Base-by-base conservation (phyloP, 2,888 invertebrate species). In the Nemotelus nigrinus region DNA sequence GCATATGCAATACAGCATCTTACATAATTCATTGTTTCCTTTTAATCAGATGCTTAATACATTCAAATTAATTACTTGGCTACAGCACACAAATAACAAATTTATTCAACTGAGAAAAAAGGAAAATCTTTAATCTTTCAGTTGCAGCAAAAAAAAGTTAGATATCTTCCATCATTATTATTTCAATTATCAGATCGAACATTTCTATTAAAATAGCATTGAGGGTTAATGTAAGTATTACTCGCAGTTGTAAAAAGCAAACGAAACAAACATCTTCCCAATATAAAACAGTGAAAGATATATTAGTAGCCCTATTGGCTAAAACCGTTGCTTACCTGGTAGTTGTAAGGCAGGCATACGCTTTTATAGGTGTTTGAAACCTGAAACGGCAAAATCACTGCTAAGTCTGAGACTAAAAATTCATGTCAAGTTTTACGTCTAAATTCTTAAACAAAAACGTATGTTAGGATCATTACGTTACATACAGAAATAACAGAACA, bases 351-450 rank as follows among this genome's bases (percentile, higher is more conserved):
- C 86, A 86, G 86, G 86, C 85, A 85, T 86, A 86, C 83, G 86
- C 86, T 86, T 86, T 86, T 81, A 86, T 85, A 82, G 86, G 86
- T 84, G 86, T 85, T 83, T 86, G 86, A 86, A 86, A 86, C 83
- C 86, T 86, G 86, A 80, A 86, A 86, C 82, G 84, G 86, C 72
- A 79, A 79, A 79, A 78, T 71, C 68, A 78, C 78, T 78, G 78
- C 79, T 79, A 48, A 79, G 78, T 79, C 57, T 60, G 53, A 71
- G 70, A 67, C 79, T 71, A 70, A 77, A 77, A 77, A 39, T 60
- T 53, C 47, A 65, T 75, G 45, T 58, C 45, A 44, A 72, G 8
- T 39, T 55, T 70, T 70, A n/a, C 25, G 39, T 43, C 43, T 41
- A 41, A 5, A 41, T 41, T 63, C 41, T 41, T 39, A 43, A 44